phyloP scores from a whole-genome alignment of 2,888 invertebrate genomes.

The Molorchus minor region DNA sequence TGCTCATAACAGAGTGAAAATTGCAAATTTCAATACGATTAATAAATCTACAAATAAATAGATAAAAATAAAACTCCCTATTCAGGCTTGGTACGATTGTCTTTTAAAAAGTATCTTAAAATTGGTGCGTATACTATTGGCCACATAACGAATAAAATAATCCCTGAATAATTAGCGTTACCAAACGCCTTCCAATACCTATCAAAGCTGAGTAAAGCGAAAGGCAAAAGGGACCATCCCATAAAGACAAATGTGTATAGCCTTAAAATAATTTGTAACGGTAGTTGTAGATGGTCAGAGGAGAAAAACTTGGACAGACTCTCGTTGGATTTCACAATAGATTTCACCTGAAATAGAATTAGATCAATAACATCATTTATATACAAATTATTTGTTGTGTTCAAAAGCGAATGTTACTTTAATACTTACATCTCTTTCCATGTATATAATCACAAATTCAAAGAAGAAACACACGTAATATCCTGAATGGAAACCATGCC shows the following conservation, averaged over 20 bases:
- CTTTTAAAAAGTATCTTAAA: constrained; percentile 40
- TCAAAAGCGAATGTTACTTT: not conserved
- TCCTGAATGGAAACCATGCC: constrained; percentile 96
- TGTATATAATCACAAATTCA: constrained; percentile 87
- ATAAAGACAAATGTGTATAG: constrained; percentile 81
- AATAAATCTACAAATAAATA: not conserved
- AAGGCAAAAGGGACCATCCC: constrained; percentile 84
- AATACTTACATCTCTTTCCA: constrained; percentile 81
- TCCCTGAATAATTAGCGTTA: constrained; percentile 75
- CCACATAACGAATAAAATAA: constrained; percentile 74
- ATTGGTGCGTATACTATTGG: constrained; percentile 67
- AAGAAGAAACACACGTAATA: constrained; percentile 93
- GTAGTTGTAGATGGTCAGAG: constrained; percentile 58
- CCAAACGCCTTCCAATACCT: constrained; percentile 74
- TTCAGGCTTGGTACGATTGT: constrained; percentile 13
- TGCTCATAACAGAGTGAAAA: too few species aligned
- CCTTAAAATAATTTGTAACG: constrained; percentile 71
- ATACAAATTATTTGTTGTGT: not conserved
- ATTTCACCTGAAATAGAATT: constrained; percentile 64
- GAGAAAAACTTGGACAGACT: constrained; percentile 64
- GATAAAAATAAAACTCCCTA: not conserved
- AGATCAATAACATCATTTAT: constrained; percentile 1
- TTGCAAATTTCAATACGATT: too few species aligned
- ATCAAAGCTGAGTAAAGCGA: constrained; percentile 74
- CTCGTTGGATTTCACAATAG: constrained; percentile 66